Conservation (phyloP, 92 coral and sea anemone species). For the Heteractis magnifica region DNA sequence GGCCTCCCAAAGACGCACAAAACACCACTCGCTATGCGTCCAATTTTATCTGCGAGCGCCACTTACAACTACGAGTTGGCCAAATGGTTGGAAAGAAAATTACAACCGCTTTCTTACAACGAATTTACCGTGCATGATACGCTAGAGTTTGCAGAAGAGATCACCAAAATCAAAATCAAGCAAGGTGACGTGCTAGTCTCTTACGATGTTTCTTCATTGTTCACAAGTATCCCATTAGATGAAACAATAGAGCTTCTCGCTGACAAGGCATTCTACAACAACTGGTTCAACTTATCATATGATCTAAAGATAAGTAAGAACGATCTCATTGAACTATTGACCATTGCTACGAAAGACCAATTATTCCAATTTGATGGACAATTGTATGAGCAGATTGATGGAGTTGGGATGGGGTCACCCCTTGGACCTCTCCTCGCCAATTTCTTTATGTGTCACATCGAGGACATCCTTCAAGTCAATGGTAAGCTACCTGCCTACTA, state of each 20-base stretch:
- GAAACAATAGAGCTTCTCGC: conserved; percentile 20
- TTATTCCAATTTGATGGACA: conserved; percentile 9
- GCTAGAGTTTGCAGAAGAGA: no score
- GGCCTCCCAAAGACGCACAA: no score
- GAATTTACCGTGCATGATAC: no score
- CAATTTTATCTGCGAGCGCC: no score
- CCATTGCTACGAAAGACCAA: conserved; percentile 7
- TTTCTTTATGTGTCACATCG: conserved; percentile 7
- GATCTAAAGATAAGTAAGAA: background rate
- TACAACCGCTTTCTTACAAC: no score
- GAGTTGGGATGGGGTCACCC: conserved; percentile 25
- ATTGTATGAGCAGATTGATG: conserved; percentile 14
- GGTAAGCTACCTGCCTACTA: background rate
- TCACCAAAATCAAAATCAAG: no score
- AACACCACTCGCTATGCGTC: no score
- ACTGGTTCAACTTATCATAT: conserved; percentile 8
- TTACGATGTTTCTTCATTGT: conserved; percentile 7
- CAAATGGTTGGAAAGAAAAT: no score
- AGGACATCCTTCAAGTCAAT: background rate
- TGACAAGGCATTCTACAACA: conserved; percentile 9
- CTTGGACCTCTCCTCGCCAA: conserved; percentile 21
- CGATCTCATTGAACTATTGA: conserved; percentile 12
- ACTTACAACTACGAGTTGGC: no score
- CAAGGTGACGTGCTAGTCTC: conserved; percentile 4
- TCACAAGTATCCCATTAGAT: conserved; percentile 12